These are phyloP conservation scores for Corythornis cristatus DNA, from an alignment of 2,113 vertebrate genomes.

Conservation along the genomic window DNA sequence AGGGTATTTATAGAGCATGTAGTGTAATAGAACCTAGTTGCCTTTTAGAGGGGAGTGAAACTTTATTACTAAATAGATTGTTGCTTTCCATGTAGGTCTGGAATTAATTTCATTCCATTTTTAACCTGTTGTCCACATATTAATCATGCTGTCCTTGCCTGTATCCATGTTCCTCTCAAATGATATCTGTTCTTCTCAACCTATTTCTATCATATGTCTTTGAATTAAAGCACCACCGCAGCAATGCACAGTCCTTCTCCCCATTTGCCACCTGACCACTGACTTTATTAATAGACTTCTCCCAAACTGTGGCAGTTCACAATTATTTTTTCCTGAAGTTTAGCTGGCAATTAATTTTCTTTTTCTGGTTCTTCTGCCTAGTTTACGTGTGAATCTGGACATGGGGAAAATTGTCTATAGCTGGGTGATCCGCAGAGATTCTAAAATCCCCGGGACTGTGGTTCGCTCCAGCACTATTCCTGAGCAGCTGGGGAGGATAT, in stretches of 20 bases:
- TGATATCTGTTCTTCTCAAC: neutral
- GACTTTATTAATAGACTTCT: neutral
- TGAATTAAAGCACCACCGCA: neutral
- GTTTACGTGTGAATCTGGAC: constrained; percentile 95
- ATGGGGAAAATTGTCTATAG: constrained; percentile 99
- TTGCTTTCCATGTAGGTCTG: neutral
- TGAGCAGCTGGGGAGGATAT: constrained; percentile 95
- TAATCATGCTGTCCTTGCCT: neutral
- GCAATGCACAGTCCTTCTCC: neutral
- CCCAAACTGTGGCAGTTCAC: neutral
- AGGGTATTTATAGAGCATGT: neutral
- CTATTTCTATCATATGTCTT: neutral
- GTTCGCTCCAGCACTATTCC: constrained; percentile 97
- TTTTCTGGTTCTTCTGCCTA: constrained; percentile 17
- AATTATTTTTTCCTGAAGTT: neutral
- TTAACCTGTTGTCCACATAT: neutral
- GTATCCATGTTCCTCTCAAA: neutral
- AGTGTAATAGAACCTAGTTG: neutral
- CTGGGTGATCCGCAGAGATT: constrained; percentile 96
- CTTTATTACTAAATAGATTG: neutral
- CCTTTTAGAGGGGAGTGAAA: neutral
- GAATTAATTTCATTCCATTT: constrained; percentile 2
- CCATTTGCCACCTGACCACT: neutral
- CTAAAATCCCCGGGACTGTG: constrained; percentile 94
- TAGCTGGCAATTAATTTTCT: neutral